These are phyloP conservation scores for Orcinus orca DNA, from an alignment of 2,113 vertebrate genomes.

Conservation along the genomic window DNA sequence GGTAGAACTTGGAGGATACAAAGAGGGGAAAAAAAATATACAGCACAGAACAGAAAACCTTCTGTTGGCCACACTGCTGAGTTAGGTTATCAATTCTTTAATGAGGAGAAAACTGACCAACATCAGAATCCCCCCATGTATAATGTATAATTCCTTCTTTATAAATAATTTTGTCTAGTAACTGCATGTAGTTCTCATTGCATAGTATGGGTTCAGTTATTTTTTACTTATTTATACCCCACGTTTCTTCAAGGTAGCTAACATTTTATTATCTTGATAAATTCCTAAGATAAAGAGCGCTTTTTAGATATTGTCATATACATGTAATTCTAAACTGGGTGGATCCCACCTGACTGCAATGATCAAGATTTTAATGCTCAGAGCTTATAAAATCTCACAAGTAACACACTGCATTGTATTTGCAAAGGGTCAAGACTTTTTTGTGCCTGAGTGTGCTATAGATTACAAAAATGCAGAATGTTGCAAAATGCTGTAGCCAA, in stretches of 20 bases:
- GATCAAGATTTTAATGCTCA: neutral
- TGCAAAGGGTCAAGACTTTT: neutral
- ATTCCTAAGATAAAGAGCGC: neutral
- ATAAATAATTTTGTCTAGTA: neutral
- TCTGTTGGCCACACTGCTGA: neutral
- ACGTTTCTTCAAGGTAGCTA: neutral
- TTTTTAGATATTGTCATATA: neutral
- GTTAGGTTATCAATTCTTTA: neutral
- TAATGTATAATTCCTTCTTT: constrained; percentile 1
- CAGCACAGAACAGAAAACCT: neutral
- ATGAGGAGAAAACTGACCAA: neutral
- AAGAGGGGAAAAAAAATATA: neutral
- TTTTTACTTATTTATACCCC: constrained; percentile 30
- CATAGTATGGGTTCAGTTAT: neutral
- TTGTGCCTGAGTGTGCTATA: neutral
- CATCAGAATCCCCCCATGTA: neutral
- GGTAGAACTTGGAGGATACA: neutral
- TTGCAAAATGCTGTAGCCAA: neutral
- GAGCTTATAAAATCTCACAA: neutral
- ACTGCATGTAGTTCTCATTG: neutral
- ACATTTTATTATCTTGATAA: neutral
- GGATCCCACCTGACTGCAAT: neutral
- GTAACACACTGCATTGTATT: neutral
- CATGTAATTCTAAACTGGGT: neutral
- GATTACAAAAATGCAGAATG: neutral